Evolutionary conservation across 1,140 invertebrate species (phyloP), one percentile per base, ranked within the genome.

Genomic region (Propsilocerus akamusi): DNA sequence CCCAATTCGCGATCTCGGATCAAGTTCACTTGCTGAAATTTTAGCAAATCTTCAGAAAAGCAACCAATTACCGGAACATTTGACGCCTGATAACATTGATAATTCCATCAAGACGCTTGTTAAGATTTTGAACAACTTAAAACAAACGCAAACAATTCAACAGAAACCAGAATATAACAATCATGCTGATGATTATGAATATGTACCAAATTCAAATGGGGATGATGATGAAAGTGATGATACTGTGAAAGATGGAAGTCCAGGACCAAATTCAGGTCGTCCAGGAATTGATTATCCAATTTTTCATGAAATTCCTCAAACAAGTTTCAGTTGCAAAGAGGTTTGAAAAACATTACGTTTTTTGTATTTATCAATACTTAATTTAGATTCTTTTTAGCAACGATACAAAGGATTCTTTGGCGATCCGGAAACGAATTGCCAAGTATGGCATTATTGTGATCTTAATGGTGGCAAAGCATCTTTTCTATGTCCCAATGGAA

Each of bases 361-460:
- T n/a, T n/a, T n/a, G n/a, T n/a, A n/a, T n/a, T n/a, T n/a, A n/a
- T n/a, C n/a, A n/a, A n/a, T n/a, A n/a, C n/a, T n/a, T n/a, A n/a
- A n/a, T n/a, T n/a, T n/a, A n/a, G n/a, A n/a, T n/a, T n/a, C n/a
- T n/a, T n/a, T n/a, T n/a, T n/a, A n/a, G 26, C 86, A 90, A 60
- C 69, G 86, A 7, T 90, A 90, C 62, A 90, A 90, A 57, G 86
- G 87, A 46, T 91, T 92, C 65, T 92, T 91, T 57, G 87, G 85
- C 6, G 87, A 92, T 67, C 81, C 86, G 1, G 78, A 84, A 51
- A 87, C 86, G 0, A 74, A 79, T 53, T 91, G 86, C 60, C 86
- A 91, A 71, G 86, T 87, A 5, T 91, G 85, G 86, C 86, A 91
- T 63, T 89, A 90, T 57, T 91, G 87, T 57, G 86, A 90, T 65